Conservation (phyloP, 2,113 vertebrate genomes). For the Aphyosemion australe region DNA sequence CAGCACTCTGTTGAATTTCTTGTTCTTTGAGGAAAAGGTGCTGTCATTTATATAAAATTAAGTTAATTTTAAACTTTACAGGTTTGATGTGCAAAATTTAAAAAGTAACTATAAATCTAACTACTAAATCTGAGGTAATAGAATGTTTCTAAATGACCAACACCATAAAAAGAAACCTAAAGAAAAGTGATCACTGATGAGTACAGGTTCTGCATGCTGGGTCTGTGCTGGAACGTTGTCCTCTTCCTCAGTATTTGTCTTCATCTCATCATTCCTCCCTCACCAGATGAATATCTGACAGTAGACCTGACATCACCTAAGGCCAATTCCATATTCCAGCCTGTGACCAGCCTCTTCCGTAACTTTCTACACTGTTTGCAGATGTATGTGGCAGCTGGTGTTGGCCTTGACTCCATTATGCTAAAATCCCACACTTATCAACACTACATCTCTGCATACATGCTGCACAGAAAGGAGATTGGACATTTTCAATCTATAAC, state of each 20-base stretch:
- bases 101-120: too few species aligned
- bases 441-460: slow-evolving; percentile 37
- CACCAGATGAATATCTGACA: slow-evolving; percentile 11
- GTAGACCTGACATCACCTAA: slow-evolving; percentile 20
- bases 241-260: not conserved
- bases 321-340: slow-evolving; percentile 14
- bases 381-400: slow-evolving; percentile 44
- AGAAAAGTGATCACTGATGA: not conserved
- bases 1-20: too few species aligned
- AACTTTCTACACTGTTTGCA: slow-evolving; percentile 22
- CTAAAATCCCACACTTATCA: slow-evolving; percentile 48
- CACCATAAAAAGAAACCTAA: too few species aligned
- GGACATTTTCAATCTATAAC: slow-evolving; percentile 68
- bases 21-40: too few species aligned
- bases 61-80: too few species aligned
- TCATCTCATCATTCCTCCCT: slow-evolving; percentile 18
- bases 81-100: too few species aligned
- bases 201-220: slow-evolving; percentile 42
- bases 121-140: too few species aligned
- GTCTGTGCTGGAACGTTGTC: not conserved
- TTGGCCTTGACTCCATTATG: slow-evolving; percentile 32
- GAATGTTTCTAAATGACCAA: too few species aligned
- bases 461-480: slow-evolving; percentile 54
- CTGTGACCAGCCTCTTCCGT: slow-evolving; percentile 11
- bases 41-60: too few species aligned